Evolutionary conservation across 2,797 vertebrate species (phyloP).

Genomic region (Cirrhinus mrigala): DNA sequence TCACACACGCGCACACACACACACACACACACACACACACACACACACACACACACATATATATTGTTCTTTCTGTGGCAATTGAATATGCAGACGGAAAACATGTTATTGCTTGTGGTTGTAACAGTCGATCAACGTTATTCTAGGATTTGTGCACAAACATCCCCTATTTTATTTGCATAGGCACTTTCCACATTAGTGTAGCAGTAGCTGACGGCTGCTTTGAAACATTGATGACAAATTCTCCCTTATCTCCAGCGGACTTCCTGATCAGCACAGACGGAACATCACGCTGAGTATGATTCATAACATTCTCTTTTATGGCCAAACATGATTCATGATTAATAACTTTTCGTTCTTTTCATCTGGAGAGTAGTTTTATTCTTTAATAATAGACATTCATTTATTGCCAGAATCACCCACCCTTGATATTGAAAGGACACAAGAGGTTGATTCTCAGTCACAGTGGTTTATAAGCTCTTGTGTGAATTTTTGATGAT

Average conservation of each 20-base stretch:
- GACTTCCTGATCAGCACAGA: constrained; percentile 18
- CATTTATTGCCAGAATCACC: constrained; percentile 5
- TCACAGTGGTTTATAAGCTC: neutral
- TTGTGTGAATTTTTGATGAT: constrained; percentile 12
- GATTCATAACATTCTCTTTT: constrained; percentile 27
- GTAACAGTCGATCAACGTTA: neutral
- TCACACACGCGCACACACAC: no score
- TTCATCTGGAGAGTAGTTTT: neutral
- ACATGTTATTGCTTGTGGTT: neutral
- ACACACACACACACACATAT: no score
- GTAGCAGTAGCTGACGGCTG: neutral
- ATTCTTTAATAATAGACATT: neutral
- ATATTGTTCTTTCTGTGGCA: neutral
- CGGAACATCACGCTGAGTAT: neutral
- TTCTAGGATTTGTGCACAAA: neutral
- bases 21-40: no score
- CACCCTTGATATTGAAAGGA: neutral
- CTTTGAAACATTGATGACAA: constrained; percentile 28
- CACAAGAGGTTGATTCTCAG: constrained; percentile 14
- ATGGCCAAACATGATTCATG: constrained; percentile 18
- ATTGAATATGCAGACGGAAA: neutral
- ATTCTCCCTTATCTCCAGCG: neutral
- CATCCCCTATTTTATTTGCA: constrained; percentile 8
- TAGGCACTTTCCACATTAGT: neutral
- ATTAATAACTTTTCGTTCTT: constrained; percentile 6